Evolutionary conservation across 2,888 invertebrate genomes (phyloP).

Genomic region (Drosophila ustulata): DNA sequence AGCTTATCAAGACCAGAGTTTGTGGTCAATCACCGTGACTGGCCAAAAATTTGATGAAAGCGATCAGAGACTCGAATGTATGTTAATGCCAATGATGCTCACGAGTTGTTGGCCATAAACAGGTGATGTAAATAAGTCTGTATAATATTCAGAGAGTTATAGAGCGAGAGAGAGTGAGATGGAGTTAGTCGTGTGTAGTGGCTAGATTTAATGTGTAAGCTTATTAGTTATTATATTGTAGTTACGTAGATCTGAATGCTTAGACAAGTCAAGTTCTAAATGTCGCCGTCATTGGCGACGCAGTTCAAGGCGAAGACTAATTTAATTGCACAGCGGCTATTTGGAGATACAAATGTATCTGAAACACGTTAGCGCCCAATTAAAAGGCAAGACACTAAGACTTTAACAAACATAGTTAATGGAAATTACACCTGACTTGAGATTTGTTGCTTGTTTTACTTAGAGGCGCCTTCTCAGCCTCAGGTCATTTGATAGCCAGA

Average conservation of each 20-base stretch:
- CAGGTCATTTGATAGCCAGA: conserved; percentile 38
- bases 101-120: conserved; percentile 20
- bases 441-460: conserved; percentile 46
- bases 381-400: conserved; percentile 67
- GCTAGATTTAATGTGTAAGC: conserved; percentile 42
- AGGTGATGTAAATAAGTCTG: conserved; percentile 12
- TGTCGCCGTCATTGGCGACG: conserved; percentile 61
- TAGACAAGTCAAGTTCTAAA: conserved; percentile 69
- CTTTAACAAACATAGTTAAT: conserved; percentile 70
- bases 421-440: conserved; percentile 70
- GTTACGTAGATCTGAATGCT: conserved; percentile 22
- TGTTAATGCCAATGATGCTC: conserved; percentile 3
- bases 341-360: conserved; percentile 77
- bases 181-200: conserved; percentile 7
- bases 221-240: conserved; percentile 29
- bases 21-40: conserved; percentile 52
- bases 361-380: conserved; percentile 80
- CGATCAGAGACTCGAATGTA: not conserved
- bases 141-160: not conserved
- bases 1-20: conserved; percentile 30
- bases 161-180: not conserved
- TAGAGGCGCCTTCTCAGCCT: conserved; percentile 36
- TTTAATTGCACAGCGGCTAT: conserved; percentile 75
- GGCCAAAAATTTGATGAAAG: conserved; percentile 12
- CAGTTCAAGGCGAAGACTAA: conserved; percentile 82